Base-by-base conservation (phyloP, 30 jellyfish, hydroid and myxozoan species). In the Aurelia aurita complex sp. Pacific region DNA sequence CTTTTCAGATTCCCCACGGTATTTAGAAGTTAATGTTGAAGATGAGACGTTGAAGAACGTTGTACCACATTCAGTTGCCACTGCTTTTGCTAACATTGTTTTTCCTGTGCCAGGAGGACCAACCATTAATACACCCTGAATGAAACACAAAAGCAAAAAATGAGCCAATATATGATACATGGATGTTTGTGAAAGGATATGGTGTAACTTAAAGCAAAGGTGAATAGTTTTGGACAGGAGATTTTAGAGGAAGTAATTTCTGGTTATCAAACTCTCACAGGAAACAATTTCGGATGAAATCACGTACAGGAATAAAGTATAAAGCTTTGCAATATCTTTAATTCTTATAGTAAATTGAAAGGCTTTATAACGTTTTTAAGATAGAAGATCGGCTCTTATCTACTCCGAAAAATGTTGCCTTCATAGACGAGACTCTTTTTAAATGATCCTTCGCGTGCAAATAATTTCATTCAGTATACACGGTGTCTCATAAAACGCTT, bases 61-160 rank as follows among this genome's bases (percentile, higher is more conserved):
- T 10, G 99, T 94, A 32, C 96, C 96, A 52, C 99, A 94, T 76
- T 94, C 99, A 0, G 97, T 94, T 11, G 99, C 99, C 11, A 94
- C 99, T 18, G 99, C 99, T 74, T 94, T 94, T 18, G 99, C 99
- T 77, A 94, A 69, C 99, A 94, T 85, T 2, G 99, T 94, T 73
- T 94, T 94, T 36, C 99, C 99, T 3, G 99, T 94, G 3, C 99
- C 99, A 77, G 99, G 99, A 23, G 99, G 99, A 11, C 99, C 99
- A 12, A 94, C 99, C 99, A 94, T 89, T 3, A 94, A 69, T 16
- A 94, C 97, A 65, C 99, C 99, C 99, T 93, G 36, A 1, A 10
- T 2, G 50, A 61, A 77, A 77, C 15, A 14, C 29, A 33, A 50
- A 1, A 13, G 78, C 19, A 36, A 67, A 67, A n/a, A 0, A 16